Evolutionary conservation across 2,888 invertebrate genomes (phyloP).

Genomic region (Globia sparganii): DNA sequence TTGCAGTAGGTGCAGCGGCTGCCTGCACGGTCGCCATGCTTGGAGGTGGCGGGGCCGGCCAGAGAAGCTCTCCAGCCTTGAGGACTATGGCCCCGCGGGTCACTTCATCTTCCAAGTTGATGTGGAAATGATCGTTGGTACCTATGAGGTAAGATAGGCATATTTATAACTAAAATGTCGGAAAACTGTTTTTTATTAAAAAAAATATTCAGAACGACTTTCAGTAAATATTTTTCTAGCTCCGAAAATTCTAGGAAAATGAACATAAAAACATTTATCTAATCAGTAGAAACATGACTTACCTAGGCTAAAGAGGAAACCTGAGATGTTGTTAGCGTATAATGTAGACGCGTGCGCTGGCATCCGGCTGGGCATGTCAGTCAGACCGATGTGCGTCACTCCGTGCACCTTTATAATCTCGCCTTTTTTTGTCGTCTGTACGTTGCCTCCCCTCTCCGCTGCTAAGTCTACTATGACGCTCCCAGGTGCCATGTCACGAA

Average conservation of each 20-base stretch:
- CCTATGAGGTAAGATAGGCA: slow-evolving; percentile 82
- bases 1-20: slow-evolving; percentile 80
- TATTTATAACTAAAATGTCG: slow-evolving; percentile 11
- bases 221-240: slow-evolving; percentile 38
- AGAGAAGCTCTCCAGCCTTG: slow-evolving; percentile 93
- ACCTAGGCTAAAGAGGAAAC: slow-evolving; percentile 95
- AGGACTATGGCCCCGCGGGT: slow-evolving; percentile 95
- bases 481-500: slow-evolving; percentile 95
- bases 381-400: slow-evolving; percentile 95
- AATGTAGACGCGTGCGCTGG: slow-evolving; percentile 96
- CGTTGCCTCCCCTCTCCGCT: slow-evolving; percentile 96
- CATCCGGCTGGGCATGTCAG: slow-evolving; percentile 95
- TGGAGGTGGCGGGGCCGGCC: slow-evolving; percentile 94
- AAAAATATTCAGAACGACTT: not conserved
- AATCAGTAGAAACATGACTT: slow-evolving; percentile 65
- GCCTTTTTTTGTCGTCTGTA: slow-evolving; percentile 95
- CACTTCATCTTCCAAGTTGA: slow-evolving; percentile 96
- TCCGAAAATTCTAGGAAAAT: slow-evolving; percentile 27
- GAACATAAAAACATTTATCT: slow-evolving; percentile 32
- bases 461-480: slow-evolving; percentile 97
- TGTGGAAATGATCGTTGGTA: slow-evolving; percentile 94
- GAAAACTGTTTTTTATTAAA: not conserved
- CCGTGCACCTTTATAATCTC: slow-evolving; percentile 94
- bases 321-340: slow-evolving; percentile 97
- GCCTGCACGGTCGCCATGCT: slow-evolving; percentile 87